phyloP scores from a whole-genome alignment of 2,113 vertebrate species.

The Columba livia region DNA sequence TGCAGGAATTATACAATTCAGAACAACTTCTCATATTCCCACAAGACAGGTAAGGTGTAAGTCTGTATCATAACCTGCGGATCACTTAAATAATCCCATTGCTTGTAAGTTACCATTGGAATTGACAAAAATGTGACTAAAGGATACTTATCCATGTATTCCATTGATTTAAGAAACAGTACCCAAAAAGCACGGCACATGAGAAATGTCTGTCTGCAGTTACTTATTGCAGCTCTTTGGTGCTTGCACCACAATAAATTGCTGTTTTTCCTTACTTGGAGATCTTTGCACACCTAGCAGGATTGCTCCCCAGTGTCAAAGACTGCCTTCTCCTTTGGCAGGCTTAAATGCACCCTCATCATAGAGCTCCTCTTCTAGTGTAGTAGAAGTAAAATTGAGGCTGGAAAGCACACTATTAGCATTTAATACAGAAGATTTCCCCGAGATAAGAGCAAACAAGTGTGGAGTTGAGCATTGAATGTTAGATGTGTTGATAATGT shows the following conservation, averaged over 20 bases:
- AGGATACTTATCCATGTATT: background rate
- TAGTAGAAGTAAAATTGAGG: background rate
- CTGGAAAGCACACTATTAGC: background rate
- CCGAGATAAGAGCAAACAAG: background rate
- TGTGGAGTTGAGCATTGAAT: background rate
- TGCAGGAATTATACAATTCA: slow-evolving; percentile 98
- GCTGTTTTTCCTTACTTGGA: background rate
- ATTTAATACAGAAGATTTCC: background rate
- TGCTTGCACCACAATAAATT: background rate
- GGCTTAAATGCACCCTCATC: background rate
- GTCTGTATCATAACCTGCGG: background rate
- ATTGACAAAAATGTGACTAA: background rate
- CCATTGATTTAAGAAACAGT: background rate
- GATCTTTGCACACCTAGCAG: background rate
- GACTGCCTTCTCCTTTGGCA: background rate
- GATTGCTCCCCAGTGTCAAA: background rate
- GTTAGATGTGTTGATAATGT: background rate
- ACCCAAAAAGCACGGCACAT: background rate
- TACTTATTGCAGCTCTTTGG: background rate
- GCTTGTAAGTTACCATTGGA: background rate
- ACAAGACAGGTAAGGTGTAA: slow-evolving; percentile 87
- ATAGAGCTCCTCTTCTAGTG: background rate
- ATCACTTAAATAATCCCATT: background rate
- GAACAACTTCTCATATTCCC: slow-evolving; percentile 98
- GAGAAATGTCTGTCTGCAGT: background rate